phyloP scores from a whole-genome alignment of 2,797 vertebrate species.

The Diplodus puntazzo region DNA sequence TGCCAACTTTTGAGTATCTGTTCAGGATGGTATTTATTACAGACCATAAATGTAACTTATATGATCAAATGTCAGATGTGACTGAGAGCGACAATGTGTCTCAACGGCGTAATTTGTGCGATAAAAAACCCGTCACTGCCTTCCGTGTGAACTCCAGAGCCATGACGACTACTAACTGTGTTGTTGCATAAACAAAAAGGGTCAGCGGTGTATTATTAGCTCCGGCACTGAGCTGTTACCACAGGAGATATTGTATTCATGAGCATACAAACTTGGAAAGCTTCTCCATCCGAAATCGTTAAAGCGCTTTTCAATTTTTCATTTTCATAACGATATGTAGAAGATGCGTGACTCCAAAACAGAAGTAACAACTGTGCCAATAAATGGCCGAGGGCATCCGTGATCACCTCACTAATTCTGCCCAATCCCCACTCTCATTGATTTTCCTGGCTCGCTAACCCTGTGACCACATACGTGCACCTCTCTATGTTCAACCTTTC shows the following conservation, averaged over 20 bases:
- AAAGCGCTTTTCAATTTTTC: conserved; percentile 35
- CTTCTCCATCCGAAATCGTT: conserved; percentile 46
- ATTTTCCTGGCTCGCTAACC: conserved; percentile 75
- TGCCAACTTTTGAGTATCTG: conserved; percentile 52
- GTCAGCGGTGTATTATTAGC: conserved; percentile 33
- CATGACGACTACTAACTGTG: conserved; percentile 26
- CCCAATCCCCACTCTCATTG: conserved; percentile 71
- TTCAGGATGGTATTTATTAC: conserved; percentile 63
- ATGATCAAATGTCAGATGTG: conserved; percentile 70
- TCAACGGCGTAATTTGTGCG: conserved; percentile 45
- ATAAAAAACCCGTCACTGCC: conserved; percentile 36
- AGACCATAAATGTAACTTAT: conserved; percentile 58
- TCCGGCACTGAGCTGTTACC: conserved; percentile 15
- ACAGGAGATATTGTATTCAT: conserved; percentile 39
- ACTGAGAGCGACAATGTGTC: conserved; percentile 59
- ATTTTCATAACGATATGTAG: conserved; percentile 50
- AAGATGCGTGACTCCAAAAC: conserved; percentile 54
- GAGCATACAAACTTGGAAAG: conserved; percentile 40
- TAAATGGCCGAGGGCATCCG: conserved; percentile 49
- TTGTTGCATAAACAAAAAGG: conserved; percentile 17
- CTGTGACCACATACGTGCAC: conserved; percentile 68
- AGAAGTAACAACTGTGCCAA: conserved; percentile 65
- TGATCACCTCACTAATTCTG: conserved; percentile 73
- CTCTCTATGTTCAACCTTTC: conserved; percentile 68
- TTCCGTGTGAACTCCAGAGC: conserved; percentile 23